Percentiles rank a stretch among this genome's conserved stretches.
These are phyloP conservation scores for Vimba vimba DNA, from an alignment of 2,113 vertebrate genomes.

Conservation along the genomic window DNA sequence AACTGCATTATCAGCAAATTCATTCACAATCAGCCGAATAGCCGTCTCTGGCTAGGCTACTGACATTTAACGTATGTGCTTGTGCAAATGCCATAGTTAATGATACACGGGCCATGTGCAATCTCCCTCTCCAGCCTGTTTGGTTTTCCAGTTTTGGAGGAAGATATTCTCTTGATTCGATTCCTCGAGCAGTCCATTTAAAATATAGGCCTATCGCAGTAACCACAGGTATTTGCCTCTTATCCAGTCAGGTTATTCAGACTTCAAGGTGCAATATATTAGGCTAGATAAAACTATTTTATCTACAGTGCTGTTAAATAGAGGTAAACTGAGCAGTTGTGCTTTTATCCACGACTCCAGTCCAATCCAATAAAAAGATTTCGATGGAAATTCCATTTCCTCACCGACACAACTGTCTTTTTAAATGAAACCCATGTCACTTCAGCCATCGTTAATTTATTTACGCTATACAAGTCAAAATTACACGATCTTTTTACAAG, in stretches of 20 bases:
- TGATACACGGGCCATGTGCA: not conserved
- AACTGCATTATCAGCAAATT: not conserved
- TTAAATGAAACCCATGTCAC: not conserved
- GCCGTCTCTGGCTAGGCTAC: not conserved
- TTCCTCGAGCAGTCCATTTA: not conserved
- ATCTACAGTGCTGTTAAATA: not conserved
- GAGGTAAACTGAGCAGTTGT: not conserved
- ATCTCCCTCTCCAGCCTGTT: not conserved
- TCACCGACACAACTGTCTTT: not conserved
- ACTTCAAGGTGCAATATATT: constrained; percentile 11
- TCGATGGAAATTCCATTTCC: not conserved
- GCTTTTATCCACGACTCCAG: not conserved
- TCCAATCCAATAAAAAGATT: not conserved
- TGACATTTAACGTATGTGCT: constrained; percentile 3
- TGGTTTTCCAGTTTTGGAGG: not conserved
- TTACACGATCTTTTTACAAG: not conserved
- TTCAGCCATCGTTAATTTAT: not conserved
- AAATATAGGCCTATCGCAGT: not conserved
- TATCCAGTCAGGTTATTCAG: not conserved
- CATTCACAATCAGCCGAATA: not conserved
- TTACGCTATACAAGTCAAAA: not conserved
- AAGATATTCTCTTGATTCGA: not conserved
- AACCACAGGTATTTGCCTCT: not conserved
- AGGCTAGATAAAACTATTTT: constrained; percentile 9
- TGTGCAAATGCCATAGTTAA: constrained; percentile 24